Evolutionary conservation across 2,113 vertebrate species (phyloP), one percentile per base, ranked within the genome.

Genomic region (Nipponia nippon): DNA sequence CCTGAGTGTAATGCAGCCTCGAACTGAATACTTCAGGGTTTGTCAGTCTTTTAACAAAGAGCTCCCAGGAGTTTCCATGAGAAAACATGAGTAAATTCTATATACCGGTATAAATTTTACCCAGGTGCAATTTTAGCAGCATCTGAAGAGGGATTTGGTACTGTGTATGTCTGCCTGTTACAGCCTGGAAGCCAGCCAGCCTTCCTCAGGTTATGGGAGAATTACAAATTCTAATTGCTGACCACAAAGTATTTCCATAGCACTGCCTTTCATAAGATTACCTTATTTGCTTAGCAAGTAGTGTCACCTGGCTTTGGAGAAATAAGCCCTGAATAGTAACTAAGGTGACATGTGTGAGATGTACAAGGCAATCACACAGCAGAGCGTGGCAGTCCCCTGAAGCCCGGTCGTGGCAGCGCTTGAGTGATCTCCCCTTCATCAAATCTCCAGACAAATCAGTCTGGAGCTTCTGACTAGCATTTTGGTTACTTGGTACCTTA

Each of bases 281-380:
- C 62, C 38, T 53, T 52, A 26, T 30, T 58, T 87, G 56, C 23
- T 92, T 62, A 73, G 12, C 36, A 56, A 65, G n/a, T 34, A 16
- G 26, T 3, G 9, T 42, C 55, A 46, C 26, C 10, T 38, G 46
- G 53, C 78, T 78, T 58, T 55, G 67, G 19, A 73, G 50, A 58
- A 78, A 42, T 12, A 23, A 81, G 15, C 36, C 16, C 71, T 23
- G 29, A 13, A 3, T 38, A 8, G 7, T 16, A 21, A 7, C 25
- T n/a, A 6, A 62, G 63, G 44, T 30, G 50, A 70, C 18, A 2
- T 3, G 23, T 38, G 21, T 46, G 63, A 71, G 47, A 30, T 26
- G 42, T 23, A 17, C 3, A 8, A 13, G 46, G 53, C 25, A 23
- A 9, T 61, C 5, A 1, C 4, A 0, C 11, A 29, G 38, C 21